Conservation (phyloP, 2,888 invertebrate species). For the Oscheius onirici region DNA sequence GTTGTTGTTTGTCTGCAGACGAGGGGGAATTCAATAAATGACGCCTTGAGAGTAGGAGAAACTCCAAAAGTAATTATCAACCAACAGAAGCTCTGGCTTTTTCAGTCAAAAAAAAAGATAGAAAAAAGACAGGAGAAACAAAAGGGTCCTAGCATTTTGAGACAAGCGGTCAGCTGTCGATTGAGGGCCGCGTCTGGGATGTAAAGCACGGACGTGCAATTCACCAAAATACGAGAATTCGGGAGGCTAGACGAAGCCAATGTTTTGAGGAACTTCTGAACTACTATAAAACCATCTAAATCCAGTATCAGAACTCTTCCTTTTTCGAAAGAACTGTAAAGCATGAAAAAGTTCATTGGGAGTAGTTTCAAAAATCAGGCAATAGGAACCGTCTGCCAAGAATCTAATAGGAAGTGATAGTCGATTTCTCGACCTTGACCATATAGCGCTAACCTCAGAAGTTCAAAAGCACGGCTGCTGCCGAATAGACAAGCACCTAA, state of each 20-base stretch:
- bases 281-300: neutral
- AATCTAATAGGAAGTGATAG: too few species aligned
- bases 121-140: neutral
- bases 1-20: neutral
- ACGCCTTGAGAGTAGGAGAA: neutral
- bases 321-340: neutral
- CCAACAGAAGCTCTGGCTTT: neutral
- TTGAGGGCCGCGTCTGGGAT: slow-evolving; percentile 23
- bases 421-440: too few species aligned
- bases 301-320: neutral
- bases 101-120: neutral
- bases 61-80: neutral
- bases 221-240: slow-evolving; percentile 5
- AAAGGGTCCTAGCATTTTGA: neutral
- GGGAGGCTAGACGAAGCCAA: too few species aligned
- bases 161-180: slow-evolving; percentile 22
- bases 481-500: too few species aligned
- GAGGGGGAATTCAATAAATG: neutral
- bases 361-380: too few species aligned
- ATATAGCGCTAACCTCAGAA: too few species aligned
- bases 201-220: slow-evolving; percentile 27
- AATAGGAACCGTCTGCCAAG: too few species aligned
- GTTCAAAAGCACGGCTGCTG: too few species aligned
- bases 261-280: neutral
- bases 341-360: too few species aligned